Evolutionary conservation across 2,888 invertebrate species (phyloP).

Genomic region (Amphiduros pacificus): DNA sequence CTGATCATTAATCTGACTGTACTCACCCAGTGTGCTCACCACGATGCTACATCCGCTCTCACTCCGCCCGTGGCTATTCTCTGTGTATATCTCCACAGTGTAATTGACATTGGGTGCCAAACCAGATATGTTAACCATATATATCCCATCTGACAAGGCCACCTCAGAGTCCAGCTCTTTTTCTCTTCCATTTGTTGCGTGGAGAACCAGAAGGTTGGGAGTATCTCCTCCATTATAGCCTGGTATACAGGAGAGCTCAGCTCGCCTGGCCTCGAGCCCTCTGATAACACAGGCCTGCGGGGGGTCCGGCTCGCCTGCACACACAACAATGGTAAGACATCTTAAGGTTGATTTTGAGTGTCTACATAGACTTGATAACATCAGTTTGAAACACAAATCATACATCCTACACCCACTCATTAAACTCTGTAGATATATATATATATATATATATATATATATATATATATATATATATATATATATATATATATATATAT

Average conservation of each 20-base stretch:
- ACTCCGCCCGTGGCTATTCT: conserved; percentile 8
- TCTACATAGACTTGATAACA: no score
- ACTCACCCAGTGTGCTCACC: neutral
- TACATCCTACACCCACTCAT: no score
- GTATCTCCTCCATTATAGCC: conserved; percentile 17
- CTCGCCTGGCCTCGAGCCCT: neutral
- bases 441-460: no score
- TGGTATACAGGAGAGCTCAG: conserved; percentile 12
- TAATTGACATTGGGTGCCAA: conserved; percentile 11
- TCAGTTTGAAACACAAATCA: no score
- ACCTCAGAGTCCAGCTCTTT: neutral
- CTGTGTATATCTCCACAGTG: conserved; percentile 6
- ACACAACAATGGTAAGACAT: no score
- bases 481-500: no score
- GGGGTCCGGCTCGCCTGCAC: conserved; percentile 16
- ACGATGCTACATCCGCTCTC: neutral
- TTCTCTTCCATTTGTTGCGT: neutral
- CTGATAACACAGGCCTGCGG: conserved; percentile 8
- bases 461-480: no score
- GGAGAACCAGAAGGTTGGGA: neutral
- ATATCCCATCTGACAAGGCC: neutral
- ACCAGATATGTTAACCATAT: neutral
- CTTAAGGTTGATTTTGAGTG: no score
- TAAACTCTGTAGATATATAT: no score
- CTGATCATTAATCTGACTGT: no score